These are phyloP conservation scores for Apocrypta bakeri DNA, from an alignment of 1,140 invertebrate species.

Conservation along the genomic window DNA sequence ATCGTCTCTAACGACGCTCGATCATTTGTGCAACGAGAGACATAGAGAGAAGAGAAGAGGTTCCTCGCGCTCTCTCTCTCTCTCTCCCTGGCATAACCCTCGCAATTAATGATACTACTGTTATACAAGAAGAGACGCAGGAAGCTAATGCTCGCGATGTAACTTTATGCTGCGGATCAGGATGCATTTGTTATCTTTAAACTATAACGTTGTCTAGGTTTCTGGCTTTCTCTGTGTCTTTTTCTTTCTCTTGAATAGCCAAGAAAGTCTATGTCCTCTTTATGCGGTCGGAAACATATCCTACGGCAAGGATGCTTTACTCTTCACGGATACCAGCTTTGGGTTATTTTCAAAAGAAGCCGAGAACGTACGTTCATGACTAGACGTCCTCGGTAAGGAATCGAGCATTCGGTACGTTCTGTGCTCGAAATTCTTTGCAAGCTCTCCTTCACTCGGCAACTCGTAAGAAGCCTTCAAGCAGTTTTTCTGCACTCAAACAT, in stretches of 20 bases:
- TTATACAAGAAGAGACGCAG: constrained; percentile 35
- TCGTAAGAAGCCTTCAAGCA: too few species aligned
- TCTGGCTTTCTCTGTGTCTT: not conserved
- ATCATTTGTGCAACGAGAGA: constrained; percentile 5
- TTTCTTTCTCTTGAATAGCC: not conserved
- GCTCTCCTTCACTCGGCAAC: not conserved
- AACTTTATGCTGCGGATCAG: constrained; percentile 31
- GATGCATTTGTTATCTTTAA: constrained; percentile 43
- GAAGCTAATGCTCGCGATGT: constrained; percentile 29
- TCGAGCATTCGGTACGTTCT: too few species aligned
- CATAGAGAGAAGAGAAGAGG: not conserved
- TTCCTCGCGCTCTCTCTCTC: too few species aligned
- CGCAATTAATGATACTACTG: constrained; percentile 45
- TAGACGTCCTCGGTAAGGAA: too few species aligned
- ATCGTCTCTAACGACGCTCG: constrained; percentile 23
- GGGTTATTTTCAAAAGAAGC: too few species aligned
- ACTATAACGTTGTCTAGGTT: not conserved
- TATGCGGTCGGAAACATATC: too few species aligned
- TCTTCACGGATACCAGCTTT: too few species aligned
- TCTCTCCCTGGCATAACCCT: constrained; percentile 28
- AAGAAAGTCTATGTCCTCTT: too few species aligned
- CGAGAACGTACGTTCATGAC: too few species aligned
- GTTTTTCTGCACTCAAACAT: too few species aligned
- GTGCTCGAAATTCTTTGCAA: not conserved
- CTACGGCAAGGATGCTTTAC: too few species aligned